Evolutionary conservation across 2,113 vertebrate genomes (phyloP), one percentile per base, ranked within the genome.

Genomic region (Penelope pileata): DNA sequence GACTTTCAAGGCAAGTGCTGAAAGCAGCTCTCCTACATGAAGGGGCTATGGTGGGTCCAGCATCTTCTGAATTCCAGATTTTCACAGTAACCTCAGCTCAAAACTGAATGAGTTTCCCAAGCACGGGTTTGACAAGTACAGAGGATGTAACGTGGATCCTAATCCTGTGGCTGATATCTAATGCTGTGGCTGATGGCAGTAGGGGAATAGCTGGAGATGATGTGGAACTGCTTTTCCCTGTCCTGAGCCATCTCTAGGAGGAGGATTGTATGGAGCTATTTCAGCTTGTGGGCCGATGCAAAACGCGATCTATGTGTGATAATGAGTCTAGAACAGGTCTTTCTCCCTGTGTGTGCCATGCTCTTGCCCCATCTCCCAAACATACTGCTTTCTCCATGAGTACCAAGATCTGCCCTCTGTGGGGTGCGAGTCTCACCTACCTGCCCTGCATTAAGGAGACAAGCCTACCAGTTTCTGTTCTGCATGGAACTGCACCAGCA

Each of bases 341-440:
- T 56, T 1, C 3, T 38, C 36, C 34, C 4, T 8, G 3, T 5
- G 14, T 3, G 1, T 26, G 8, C 16, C 24, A 40, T 34, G 42
- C 14, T 40, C n/a, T 27, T 34, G 22, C 18, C 43, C 15, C 1
- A 22, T 17, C 34, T 13, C 58, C 81, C 36, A 18, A 27, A 40
- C 5, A 10, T 2, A 16, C 8, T 1, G 4, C 29, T 76, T 56
- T 51, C 8, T 29, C 8, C 0, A 1, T n/a, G 22, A 12, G 2
- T 0, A 0, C 7, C 0, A 2, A 47, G 29, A 27, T 54, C 30
- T 75, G 21, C 16, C 6, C 21, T 67, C 47, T 1, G 2, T 2
- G 24, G 18, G 6, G 6, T 66, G 21, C 10, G 14, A 4, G 40
- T 60, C 24, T 27, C 27, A 54, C 30, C 51, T 27, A 54, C 26